Conservation (phyloP, 2,113 vertebrate species). For the Orcinus orca region DNA sequence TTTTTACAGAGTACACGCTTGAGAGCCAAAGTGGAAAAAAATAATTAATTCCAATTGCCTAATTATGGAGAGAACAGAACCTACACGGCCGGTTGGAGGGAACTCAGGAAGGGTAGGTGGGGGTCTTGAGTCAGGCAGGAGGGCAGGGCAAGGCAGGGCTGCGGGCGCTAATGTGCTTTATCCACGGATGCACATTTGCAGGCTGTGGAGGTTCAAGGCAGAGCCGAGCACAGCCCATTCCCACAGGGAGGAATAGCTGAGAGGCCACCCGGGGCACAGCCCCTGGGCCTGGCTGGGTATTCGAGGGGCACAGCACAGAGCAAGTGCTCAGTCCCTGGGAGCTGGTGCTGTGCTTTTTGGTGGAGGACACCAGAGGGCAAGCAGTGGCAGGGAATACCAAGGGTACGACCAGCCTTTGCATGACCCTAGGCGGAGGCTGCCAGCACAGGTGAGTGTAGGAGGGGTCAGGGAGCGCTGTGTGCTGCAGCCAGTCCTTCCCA, state of each 20-base stretch:
- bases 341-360: neutral
- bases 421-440: neutral
- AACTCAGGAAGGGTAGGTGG: neutral
- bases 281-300: neutral
- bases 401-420: too few relatives aligned
- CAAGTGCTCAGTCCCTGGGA: neutral
- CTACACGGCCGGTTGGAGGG: neutral
- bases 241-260: neutral
- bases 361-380: neutral
- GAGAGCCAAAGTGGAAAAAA: neutral
- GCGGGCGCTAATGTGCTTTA: accelerated
- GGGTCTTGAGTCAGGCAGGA: neutral
- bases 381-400: neutral
- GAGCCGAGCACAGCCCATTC: neutral
- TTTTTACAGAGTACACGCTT: neutral
- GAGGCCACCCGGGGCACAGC: neutral
- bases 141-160: neutral
- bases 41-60: neutral
- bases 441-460: too few relatives aligned
- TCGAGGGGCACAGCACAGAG: neutral
- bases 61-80: neutral
- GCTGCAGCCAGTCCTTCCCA: neutral
- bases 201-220: neutral
- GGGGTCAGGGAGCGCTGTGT: neutral
- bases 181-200: neutral